Conservation (phyloP, 2,888 invertebrate genomes). For the Ophraella communa region DNA sequence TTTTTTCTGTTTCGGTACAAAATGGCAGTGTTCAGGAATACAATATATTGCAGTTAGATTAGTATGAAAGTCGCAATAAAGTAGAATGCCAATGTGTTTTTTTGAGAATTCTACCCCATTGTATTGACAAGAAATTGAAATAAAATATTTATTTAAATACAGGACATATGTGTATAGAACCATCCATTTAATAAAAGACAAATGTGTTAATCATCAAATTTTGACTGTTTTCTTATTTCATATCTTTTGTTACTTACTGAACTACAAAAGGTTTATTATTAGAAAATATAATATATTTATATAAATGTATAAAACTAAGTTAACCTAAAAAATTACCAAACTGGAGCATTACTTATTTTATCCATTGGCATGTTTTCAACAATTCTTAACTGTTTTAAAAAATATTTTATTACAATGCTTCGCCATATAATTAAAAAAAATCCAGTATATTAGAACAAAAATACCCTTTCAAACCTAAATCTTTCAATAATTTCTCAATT, state of each 20-base stretch:
- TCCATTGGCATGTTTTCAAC: not conserved
- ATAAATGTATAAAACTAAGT: too few relatives aligned
- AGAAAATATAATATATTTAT: too few relatives aligned
- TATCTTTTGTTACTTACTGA: too few relatives aligned
- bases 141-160: not conserved
- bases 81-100: not conserved
- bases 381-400: too few relatives aligned
- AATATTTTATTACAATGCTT: not conserved
- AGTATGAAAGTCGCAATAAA: not conserved
- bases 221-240: too few relatives aligned
- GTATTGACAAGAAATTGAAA: not conserved
- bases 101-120: not conserved
- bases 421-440: not conserved
- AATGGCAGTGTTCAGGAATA: constrained; percentile 23
- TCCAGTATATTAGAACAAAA: constrained; percentile 16
- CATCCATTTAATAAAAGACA: too few relatives aligned
- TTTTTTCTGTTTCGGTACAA: constrained; percentile 21
- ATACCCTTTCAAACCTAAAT: constrained; percentile 21
- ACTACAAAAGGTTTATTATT: too few relatives aligned
- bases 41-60: constrained; percentile 2
- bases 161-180: not conserved
- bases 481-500: not conserved
- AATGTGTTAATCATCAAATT: too few relatives aligned
- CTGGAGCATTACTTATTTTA: too few relatives aligned
- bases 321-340: too few relatives aligned